Conservation (phyloP, 1,140 invertebrate genomes). For the Bombus breviceps region DNA sequence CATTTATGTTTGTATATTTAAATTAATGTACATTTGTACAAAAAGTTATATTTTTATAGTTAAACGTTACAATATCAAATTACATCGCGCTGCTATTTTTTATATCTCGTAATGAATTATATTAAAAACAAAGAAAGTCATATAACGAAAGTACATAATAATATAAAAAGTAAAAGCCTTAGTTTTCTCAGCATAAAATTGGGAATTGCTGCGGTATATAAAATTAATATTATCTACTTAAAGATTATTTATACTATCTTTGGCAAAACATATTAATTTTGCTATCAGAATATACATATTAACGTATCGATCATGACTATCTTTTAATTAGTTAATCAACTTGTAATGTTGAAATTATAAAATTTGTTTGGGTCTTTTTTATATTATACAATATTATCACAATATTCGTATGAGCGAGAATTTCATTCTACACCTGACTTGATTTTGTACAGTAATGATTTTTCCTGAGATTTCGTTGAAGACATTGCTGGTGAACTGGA, state of each 20-base stretch:
- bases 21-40: constrained; percentile 56
- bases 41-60: constrained; percentile 49
- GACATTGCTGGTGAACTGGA: constrained; percentile 62
- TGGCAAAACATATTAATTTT: constrained; percentile 2
- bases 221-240: constrained; percentile 12
- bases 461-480: constrained; percentile 75
- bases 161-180: constrained; percentile 48
- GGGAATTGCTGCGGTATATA: not conserved
- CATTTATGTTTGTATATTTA: constrained; percentile 48
- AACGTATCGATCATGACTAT: not conserved
- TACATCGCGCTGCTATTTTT: constrained; percentile 38
- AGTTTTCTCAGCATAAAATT: not conserved
- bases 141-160: constrained; percentile 30
- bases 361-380: constrained; percentile 23
- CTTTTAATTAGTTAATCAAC: constrained; percentile 3
- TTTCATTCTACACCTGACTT: constrained; percentile 68
- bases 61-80: constrained; percentile 62
- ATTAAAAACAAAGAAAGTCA: constrained; percentile 43
- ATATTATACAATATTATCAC: constrained; percentile 33
- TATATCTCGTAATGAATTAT: constrained; percentile 45
- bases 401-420: not conserved
- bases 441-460: constrained; percentile 72
- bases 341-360: constrained; percentile 18
- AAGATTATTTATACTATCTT: constrained; percentile 12
- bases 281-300: constrained; percentile 1